phyloP scores from a whole-genome alignment of 2,113 vertebrate species.

The Scartelaos histophorus region DNA sequence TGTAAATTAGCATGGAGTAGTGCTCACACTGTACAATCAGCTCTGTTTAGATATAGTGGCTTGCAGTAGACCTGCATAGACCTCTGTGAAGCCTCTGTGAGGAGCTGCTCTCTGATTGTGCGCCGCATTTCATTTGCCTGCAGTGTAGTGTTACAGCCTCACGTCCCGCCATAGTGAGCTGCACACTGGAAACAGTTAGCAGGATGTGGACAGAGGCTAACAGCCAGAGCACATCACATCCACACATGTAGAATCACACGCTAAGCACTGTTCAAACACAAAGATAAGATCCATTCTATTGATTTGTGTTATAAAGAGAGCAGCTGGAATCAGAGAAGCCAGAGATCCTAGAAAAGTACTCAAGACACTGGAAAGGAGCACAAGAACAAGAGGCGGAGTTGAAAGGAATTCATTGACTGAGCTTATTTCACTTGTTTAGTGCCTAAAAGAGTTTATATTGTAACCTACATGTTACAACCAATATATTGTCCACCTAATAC shows the following conservation, averaged over 20 bases:
- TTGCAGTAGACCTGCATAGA: conserved; percentile 18
- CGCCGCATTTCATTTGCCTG: conserved; percentile 55
- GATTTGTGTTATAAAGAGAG: conserved; percentile 8
- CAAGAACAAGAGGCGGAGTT: too few relatives aligned
- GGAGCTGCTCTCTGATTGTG: conserved; percentile 19
- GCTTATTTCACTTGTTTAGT: too few relatives aligned
- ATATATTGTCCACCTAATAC: too few relatives aligned
- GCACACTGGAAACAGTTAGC: conserved; percentile 38
- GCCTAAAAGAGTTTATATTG: too few relatives aligned
- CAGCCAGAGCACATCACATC: conserved; percentile 14
- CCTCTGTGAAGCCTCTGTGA: not conserved
- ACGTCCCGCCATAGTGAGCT: conserved; percentile 43
- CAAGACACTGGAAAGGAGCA: not conserved
- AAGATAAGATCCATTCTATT: conserved; percentile 10
- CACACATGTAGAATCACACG: not conserved
- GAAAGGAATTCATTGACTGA: not conserved
- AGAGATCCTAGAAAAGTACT: not conserved
- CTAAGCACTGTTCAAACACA: conserved; percentile 1
- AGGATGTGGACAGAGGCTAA: conserved; percentile 52
- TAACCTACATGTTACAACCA: too few relatives aligned
- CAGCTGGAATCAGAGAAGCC: not conserved
- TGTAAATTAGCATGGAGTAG: conserved; percentile 7
- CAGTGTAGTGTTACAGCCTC: conserved; percentile 60
- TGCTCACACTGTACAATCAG: conserved; percentile 14
- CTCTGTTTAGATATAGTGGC: conserved; percentile 24